phyloP scores from a whole-genome alignment of 2,113 vertebrate genomes.

The Neofelis nebulosa region DNA sequence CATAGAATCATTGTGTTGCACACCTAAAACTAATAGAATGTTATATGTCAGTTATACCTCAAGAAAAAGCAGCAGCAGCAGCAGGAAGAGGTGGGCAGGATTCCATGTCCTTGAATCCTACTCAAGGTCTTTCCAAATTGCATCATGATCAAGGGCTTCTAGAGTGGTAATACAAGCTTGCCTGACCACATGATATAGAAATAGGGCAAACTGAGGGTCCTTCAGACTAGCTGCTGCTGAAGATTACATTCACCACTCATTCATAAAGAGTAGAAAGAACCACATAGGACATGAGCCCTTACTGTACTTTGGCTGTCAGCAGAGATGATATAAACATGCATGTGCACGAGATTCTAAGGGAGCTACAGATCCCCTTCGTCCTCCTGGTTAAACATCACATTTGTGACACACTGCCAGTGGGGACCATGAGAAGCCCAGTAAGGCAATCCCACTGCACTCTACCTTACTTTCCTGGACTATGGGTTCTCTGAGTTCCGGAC shows the following conservation, averaged over 20 bases:
- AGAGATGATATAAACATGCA: background rate
- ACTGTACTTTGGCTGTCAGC: background rate
- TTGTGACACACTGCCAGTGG: background rate
- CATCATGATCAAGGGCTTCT: background rate
- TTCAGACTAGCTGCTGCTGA: background rate
- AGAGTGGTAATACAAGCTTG: background rate
- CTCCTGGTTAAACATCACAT: background rate
- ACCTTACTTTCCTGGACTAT: background rate
- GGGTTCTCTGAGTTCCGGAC: background rate
- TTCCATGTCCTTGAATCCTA: rapidly evolving
- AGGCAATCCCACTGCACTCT: background rate
- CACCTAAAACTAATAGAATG: background rate
- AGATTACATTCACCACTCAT: background rate
- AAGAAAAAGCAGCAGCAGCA: background rate
- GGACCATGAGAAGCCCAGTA: background rate
- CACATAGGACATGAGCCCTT: background rate
- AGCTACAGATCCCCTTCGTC: background rate
- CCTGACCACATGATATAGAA: background rate
- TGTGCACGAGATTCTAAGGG: background rate
- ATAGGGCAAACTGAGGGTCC: background rate
- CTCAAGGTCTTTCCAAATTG: background rate
- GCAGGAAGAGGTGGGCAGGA: background rate
- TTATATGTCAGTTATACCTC: background rate
- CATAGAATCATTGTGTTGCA: background rate
- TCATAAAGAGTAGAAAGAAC: background rate